Conservation (phyloP, 2,113 vertebrate species). For the Glareola pratincola region DNA sequence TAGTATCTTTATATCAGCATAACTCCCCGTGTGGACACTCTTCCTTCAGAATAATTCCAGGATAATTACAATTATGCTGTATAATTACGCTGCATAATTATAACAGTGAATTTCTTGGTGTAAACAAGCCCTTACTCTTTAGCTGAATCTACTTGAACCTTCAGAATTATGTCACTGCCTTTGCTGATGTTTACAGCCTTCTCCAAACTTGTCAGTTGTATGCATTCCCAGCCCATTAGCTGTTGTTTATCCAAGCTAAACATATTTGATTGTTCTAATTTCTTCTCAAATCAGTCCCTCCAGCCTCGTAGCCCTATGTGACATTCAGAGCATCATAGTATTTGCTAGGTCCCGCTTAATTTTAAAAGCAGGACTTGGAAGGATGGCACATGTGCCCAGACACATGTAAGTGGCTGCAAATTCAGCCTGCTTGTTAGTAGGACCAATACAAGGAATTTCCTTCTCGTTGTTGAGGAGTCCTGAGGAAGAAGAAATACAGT, state of each 20-base stretch:
- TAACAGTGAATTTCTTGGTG: conserved; percentile 4
- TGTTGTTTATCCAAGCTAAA: conserved; percentile 26
- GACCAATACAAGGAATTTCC: neutral
- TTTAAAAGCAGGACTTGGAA: conserved; percentile 34
- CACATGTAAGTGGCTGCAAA: neutral
- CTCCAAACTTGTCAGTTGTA: conserved; percentile 5
- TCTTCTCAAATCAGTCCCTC: neutral
- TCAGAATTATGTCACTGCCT: neutral
- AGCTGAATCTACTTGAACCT: neutral
- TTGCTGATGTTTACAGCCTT: conserved; percentile 20
- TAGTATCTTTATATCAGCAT: neutral
- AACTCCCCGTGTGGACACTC: conserved; percentile 9
- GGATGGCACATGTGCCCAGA: neutral
- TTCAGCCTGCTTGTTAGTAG: neutral
- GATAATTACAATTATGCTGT: conserved; percentile 39
- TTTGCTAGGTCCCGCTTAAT: neutral
- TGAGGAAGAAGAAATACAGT: neutral
- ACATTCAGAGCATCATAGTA: neutral
- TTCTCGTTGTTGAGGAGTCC: neutral
- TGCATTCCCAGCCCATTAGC: neutral
- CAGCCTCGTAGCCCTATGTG: neutral
- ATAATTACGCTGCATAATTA: conserved; percentile 30
- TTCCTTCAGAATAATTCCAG: conserved; percentile 42
- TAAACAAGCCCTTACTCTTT: conserved; percentile 28
- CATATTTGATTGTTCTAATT: conserved; percentile 7